Base-by-base conservation (phyloP, 35 echinoderm and acorn worm genomes). In the Anneissia japonica region DNA sequence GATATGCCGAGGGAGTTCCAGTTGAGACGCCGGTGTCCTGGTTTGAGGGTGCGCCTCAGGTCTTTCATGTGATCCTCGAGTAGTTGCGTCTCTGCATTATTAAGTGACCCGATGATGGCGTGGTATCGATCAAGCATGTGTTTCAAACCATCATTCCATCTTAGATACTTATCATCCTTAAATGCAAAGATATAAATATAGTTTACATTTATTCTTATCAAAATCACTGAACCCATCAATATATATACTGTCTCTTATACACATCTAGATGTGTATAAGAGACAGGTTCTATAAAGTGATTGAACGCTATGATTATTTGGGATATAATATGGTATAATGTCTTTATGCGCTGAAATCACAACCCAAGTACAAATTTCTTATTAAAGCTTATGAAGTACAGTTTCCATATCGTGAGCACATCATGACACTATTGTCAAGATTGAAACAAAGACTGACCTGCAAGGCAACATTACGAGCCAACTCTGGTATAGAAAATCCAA, bases 21-120 rank as follows among this genome's bases (percentile, higher is more conserved):
- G 86, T 97, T 97, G 85, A 97, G 95, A 37, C 95, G 92, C 81
- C 93, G 91, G 89, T 97, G 88, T 21, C 95, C 95, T 72, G 95
- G 86, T 81, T 91, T 97, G 82, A 97, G 74, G 36, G 91, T 97
- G 19, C 95, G 88, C 34, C 95, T 45, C 1, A 97, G 83, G 32
- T 97, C 95, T 39, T 83, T 97, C 43, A 93, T 86, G 56, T 97
- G 91, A 23, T 97, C 95, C 46, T 97, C 91, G 30, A 97, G 86
- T 4, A 97, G 77, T 72, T 93, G 91, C 33, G 91, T 93, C 95
- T 97, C 95, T 34, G 95, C 95, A 73, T 86, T 84, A 35, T 86
- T 91, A 43, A 97, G 84, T 31, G 91, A 88, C 39, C 84, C 74
- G 37, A 97, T 87, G 5, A 86, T 91, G 36, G 88, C 79, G 46